Conservation (phyloP, 2,888 invertebrate species). For the Unio pictorum region DNA sequence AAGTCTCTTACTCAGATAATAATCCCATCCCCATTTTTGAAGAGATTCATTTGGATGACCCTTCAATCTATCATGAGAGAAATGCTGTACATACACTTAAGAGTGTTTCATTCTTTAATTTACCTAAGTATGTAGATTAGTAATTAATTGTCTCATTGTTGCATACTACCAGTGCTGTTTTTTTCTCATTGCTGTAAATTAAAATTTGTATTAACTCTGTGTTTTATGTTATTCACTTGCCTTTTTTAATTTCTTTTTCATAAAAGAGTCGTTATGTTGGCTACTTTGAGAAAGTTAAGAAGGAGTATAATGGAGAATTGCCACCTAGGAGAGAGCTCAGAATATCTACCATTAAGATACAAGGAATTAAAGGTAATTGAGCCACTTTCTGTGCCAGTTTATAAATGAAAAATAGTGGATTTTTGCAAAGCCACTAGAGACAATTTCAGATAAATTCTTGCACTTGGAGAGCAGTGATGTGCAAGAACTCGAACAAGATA, state of each 20-base stretch:
- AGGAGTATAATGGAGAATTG: constrained; percentile 63
- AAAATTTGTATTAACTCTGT: background rate
- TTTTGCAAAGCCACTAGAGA: too few relatives aligned
- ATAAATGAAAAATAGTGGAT: too few relatives aligned
- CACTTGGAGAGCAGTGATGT: too few relatives aligned
- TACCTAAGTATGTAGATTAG: too few relatives aligned
- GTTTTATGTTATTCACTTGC: background rate
- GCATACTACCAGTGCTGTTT: background rate
- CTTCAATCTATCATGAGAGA: too few relatives aligned
- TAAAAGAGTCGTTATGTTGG: constrained; percentile 73
- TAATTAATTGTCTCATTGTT: background rate
- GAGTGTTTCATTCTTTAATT: too few relatives aligned
- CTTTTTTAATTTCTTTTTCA: constrained; percentile 1
- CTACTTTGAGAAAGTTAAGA: constrained; percentile 73
- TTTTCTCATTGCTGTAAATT: background rate
- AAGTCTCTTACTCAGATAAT: too few relatives aligned
- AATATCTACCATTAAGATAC: constrained; percentile 68
- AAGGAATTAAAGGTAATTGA: constrained; percentile 65
- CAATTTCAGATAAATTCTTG: too few relatives aligned
- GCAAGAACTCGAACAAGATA: too few relatives aligned
- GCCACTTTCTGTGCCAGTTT: background rate
- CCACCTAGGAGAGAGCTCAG: constrained; percentile 68
- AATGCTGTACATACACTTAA: too few relatives aligned
- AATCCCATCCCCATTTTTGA: too few relatives aligned
- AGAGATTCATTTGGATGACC: too few relatives aligned